Base-by-base conservation (phyloP, 2,113 vertebrate species). In the Caloenas nicobarica region DNA sequence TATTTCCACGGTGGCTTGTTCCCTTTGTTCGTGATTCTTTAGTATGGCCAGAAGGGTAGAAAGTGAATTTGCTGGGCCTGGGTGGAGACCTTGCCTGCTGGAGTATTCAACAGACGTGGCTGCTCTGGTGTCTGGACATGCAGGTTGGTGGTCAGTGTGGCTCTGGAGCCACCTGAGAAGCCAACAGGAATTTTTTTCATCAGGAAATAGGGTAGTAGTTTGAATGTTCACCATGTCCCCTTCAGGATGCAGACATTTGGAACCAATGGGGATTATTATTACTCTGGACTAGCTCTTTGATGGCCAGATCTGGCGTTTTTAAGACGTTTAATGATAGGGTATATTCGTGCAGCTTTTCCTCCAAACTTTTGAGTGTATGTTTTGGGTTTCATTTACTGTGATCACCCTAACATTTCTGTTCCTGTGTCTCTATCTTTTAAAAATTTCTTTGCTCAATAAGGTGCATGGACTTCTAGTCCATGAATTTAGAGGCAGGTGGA, bases 341-440 rank as follows among this genome's bases (percentile, higher is more conserved):
- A 16, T 56, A 34, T 56, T 73, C 38, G 8, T 13, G 3, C 57
- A 91, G 71, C 16, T 64, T 91, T 84, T 81, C 28, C 38, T 92
- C 15, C 31, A 56, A n/a, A 13, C 19, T 79, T 36, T 46, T 53
- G 40, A 54, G 18, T 61, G 2, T 74, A 40, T 33, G 10, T 92
- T 89, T 96, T 61, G 81, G 25, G 31, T 18, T 82, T 91, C 44
- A 10, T 89, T 91, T 72, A 36, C 61, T 71, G 31, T n/a, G 81
- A 5, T 87, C 36, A 50, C 31, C 58, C 34, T 48, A 76, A 89
- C 21, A 57, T 61, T 54, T 69, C 38, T 72, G 42, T 68, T 24
- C 13, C 13, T 81, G 0, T 48, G 2, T 40, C 21, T 82, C 54
- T 65, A 8, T 62, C 13, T 80, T 92, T 69, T 40, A 19, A 57